phyloP scores from a whole-genome alignment of 1,140 invertebrate genomes.

The Pemphigus obesinymphae region DNA sequence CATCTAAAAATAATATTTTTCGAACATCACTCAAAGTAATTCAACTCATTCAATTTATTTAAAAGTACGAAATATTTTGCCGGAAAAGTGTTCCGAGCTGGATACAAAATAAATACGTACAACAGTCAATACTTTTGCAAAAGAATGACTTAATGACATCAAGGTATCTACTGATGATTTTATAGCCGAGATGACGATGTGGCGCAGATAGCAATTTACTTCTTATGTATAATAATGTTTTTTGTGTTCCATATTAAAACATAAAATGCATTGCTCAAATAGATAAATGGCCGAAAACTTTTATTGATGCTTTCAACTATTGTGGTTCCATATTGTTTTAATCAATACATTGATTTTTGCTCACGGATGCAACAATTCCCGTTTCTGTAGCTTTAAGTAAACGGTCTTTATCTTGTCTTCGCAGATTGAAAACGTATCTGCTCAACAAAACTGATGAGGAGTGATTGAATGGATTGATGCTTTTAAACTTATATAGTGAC shows the following conservation, averaged over 20 bases:
- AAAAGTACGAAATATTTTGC: too few relatives aligned
- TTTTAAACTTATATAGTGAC: too few relatives aligned
- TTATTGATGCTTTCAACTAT: neutral
- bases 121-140: too few relatives aligned
- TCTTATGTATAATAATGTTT: neutral
- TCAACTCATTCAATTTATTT: too few relatives aligned
- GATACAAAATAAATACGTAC: too few relatives aligned
- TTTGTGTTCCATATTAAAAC: too few relatives aligned
- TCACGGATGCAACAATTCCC: neutral
- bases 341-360: neutral
- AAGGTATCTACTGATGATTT: too few relatives aligned
- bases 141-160: too few relatives aligned
- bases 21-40: too few relatives aligned
- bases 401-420: constrained; percentile 19
- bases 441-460: neutral
- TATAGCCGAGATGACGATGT: neutral
- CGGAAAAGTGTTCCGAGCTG: too few relatives aligned
- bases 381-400: neutral
- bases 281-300: neutral
- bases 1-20: too few relatives aligned
- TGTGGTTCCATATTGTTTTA: neutral
- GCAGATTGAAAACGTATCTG: neutral
- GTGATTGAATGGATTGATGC: too few relatives aligned
- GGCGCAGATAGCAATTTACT: neutral
- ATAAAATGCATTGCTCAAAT: neutral